Conservation (phyloP, 30 jellyfish, hydroid and myxozoan species). For the Aurelia sp. region DNA sequence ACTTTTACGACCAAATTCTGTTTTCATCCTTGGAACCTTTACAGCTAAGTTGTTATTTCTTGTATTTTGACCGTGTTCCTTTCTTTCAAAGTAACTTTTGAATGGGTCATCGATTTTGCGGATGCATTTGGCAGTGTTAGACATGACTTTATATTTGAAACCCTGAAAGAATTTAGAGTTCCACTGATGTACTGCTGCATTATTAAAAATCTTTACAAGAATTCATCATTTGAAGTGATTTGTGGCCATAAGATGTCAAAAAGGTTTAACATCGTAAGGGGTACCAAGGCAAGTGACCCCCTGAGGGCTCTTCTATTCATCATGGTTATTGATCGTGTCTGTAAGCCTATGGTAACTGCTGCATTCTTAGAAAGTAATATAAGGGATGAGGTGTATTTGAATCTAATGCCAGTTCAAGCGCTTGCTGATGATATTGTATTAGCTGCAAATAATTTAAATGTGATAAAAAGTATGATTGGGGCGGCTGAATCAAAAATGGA, state of each 20-base stretch:
- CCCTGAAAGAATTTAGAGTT: too few relatives aligned
- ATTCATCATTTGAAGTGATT: too few relatives aligned
- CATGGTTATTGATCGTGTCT: not conserved
- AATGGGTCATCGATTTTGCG: too few relatives aligned
- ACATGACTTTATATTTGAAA: too few relatives aligned
- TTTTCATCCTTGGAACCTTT: too few relatives aligned
- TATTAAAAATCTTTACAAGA: too few relatives aligned
- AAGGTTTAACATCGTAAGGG: slow-evolving; percentile 6
- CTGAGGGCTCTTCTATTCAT: not conserved
- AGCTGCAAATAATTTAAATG: not conserved
- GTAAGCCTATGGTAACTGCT: slow-evolving; percentile 18
- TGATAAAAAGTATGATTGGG: slow-evolving; percentile 22
- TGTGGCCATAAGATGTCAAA: not conserved
- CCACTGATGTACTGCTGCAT: too few relatives aligned
- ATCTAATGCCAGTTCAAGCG: slow-evolving; percentile 18
- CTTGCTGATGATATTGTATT: slow-evolving; percentile 28
- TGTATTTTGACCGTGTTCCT: too few relatives aligned
- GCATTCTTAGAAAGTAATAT: not conserved
- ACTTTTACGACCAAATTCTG: too few relatives aligned
- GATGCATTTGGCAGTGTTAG: too few relatives aligned
- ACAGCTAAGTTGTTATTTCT: too few relatives aligned
- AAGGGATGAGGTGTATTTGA: not conserved
- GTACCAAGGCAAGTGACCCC: slow-evolving; percentile 14
- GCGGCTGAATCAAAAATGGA: slow-evolving; percentile 7
- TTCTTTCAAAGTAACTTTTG: too few relatives aligned